Evolutionary conservation across 2,888 invertebrate species (phyloP), one percentile per base, ranked within the genome.

Genomic region (Rutpela maculata): DNA sequence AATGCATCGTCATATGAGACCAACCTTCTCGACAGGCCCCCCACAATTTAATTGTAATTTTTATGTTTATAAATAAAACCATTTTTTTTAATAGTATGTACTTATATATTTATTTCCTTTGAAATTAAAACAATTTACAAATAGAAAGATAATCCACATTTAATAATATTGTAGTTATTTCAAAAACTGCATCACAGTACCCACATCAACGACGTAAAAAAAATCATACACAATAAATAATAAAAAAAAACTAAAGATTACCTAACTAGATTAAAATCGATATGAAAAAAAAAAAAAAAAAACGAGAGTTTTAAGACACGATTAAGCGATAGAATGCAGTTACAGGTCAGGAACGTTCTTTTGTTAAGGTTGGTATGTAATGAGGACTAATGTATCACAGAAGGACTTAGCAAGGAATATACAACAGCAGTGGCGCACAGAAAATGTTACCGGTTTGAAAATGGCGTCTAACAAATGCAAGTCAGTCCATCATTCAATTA

Each of bases 1-100:
- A 94, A 86, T 95, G 94, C 87, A 91, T 95, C 84, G 92, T 94
- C 79, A 94, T 95, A 88, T 95, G 89, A 93, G 85, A 43, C 3
- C 62, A 1, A 22, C 71, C 26, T n/a, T 60, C 60, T 10, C 26
- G 0, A 50, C 15, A 15, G n/a, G 0, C 15, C 50, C 3, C 50
- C 15, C 6, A 12, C 2, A 62, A 62, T 43, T 55, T 6, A 15
- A 55, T 56, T 18, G 15, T 55, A 50, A 18, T 15, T n/a, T 55
- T 38, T 65, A 73, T 69, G 17, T 74, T 77, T 70, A 35, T 26
- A 55, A 79, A 81, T 80, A 79, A 84, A 84, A 84, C 73, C 76
- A 76, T 72, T 71, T 10, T n/a, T 75, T 80, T 82, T 79, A 84
- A 84, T 85, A 85, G 82, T 85, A 80, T 82, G 82, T 78, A 81